Conservation (phyloP, 2,113 vertebrate genomes). For the Sakesphorus luctuosus region DNA sequence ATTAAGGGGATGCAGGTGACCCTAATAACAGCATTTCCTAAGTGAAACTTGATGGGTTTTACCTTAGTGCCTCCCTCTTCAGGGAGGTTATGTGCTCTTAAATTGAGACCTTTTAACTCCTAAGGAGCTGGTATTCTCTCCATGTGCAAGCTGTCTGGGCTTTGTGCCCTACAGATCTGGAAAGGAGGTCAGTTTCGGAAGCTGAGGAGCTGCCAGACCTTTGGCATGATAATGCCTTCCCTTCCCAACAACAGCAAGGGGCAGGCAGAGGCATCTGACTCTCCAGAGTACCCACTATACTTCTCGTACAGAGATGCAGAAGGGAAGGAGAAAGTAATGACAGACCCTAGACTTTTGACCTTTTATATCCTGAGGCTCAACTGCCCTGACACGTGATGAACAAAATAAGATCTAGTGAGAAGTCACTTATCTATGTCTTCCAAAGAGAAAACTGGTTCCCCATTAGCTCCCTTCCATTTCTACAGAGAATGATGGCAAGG, state of each 20-base stretch:
- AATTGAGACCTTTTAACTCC: background rate
- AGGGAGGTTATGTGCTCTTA: background rate
- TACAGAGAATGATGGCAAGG: background rate
- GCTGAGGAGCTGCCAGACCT: background rate
- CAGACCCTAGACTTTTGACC: background rate
- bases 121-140: background rate
- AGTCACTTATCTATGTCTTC: background rate
- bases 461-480: background rate
- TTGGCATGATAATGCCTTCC: background rate
- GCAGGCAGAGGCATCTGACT: background rate
- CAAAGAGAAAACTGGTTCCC: background rate
- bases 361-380: background rate
- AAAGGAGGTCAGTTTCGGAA: background rate
- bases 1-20: background rate
- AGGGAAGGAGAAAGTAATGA: background rate
- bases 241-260: background rate
- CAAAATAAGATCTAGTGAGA: background rate
- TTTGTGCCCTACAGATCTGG: background rate
- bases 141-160: background rate
- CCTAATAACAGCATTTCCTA: background rate
- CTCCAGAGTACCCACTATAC: background rate
- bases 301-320: background rate
- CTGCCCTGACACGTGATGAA: background rate
- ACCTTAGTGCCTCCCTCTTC: background rate
- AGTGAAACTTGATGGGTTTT: background rate